phyloP scores from a whole-genome alignment of 2,797 vertebrate genomes.

The Gorsachius magnificus region DNA sequence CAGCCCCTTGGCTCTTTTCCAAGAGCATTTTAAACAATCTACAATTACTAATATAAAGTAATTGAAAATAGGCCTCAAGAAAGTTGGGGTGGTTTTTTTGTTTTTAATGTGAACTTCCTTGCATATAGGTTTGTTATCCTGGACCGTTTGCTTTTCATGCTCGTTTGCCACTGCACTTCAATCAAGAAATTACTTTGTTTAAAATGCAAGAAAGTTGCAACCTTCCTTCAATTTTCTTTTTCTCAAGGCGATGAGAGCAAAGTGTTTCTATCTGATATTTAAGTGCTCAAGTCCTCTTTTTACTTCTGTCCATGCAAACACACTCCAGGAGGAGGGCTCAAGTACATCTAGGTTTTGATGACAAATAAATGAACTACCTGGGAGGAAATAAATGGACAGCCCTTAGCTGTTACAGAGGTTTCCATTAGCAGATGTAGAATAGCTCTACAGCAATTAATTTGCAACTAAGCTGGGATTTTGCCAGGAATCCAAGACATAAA shows the following conservation, averaged over 20 bases:
- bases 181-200: background rate
- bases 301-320: background rate
- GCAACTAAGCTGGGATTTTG: background rate
- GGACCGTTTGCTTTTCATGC: constrained; percentile 10
- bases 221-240: background rate
- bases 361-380: constrained; percentile 8
- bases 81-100: background rate
- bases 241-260: background rate
- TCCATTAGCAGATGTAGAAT: background rate
- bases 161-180: background rate
- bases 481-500: background rate
- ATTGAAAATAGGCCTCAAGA: constrained; percentile 47
- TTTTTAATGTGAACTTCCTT: background rate
- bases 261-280: background rate
- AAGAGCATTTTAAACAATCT: constrained; percentile 53
- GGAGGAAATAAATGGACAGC: background rate
- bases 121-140: constrained; percentile 22
- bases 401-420: background rate
- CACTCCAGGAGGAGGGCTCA: background rate
- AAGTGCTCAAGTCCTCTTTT: background rate
- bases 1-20: constrained; percentile 11
- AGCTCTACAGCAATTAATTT: background rate
- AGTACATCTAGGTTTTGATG: background rate
- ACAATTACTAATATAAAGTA: constrained; percentile 59
- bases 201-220: background rate